Conservation (phyloP, 2,797 vertebrate genomes). For the Labroides dimidiatus region DNA sequence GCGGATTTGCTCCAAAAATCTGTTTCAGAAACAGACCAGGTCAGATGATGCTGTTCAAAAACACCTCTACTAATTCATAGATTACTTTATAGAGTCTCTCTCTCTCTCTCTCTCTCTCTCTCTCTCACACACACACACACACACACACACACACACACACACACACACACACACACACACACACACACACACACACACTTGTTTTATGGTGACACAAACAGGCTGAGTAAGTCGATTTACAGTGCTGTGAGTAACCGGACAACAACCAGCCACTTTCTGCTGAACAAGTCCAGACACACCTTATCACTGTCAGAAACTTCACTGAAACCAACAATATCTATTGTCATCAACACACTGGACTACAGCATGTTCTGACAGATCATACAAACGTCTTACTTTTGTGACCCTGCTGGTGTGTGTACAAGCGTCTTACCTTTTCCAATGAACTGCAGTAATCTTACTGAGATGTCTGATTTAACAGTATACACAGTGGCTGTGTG, state of each 20-base stretch:
- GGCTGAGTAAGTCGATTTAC: constrained; percentile 63
- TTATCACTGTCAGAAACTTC: constrained; percentile 8
- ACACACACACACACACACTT: not conserved
- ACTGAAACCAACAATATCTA: constrained; percentile 40
- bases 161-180: not conserved
- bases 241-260: constrained; percentile 62
- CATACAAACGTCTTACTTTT: not conserved
- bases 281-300: constrained; percentile 71
- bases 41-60: no score
- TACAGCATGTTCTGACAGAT: not conserved
- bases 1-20: no score
- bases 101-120: no score
- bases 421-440: no score
- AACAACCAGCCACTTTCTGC: constrained; percentile 55
- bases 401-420: not conserved
- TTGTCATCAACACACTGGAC: constrained; percentile 20
- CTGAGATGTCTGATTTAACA: not conserved
- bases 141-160: no score
- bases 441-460: not conserved
- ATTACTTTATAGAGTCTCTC: no score
- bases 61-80: no score
- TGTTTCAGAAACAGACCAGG: no score
- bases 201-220: constrained; percentile 44
- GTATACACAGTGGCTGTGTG: no score
- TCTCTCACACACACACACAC: not conserved